These are phyloP conservation scores for Tachysurus fulvidraco DNA, from an alignment of 2,113 vertebrate genomes.

Conservation along the genomic window DNA sequence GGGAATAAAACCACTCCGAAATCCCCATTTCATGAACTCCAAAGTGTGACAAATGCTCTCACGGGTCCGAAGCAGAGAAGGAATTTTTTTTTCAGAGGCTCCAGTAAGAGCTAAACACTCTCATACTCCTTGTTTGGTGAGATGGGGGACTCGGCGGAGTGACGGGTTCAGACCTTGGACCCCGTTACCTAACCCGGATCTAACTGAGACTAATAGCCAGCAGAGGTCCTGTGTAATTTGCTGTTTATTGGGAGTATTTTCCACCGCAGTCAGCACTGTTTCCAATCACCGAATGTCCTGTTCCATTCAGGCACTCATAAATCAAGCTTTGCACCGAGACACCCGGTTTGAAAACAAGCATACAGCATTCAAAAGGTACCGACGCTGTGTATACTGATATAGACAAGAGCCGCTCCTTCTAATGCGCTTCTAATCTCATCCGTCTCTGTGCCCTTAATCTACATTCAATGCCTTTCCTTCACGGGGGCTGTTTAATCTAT, in stretches of 20 bases:
- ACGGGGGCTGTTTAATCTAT: slow-evolving; percentile 50
- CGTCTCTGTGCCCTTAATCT: slow-evolving; percentile 45
- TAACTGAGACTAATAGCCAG: slow-evolving; percentile 75
- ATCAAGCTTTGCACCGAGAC: slow-evolving; percentile 73
- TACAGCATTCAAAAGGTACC: slow-evolving; percentile 60
- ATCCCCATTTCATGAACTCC: not conserved
- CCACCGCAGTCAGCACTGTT: slow-evolving; percentile 70
- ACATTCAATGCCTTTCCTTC: slow-evolving; percentile 44
- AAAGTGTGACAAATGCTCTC: slow-evolving; percentile 38
- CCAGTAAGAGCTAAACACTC: slow-evolving; percentile 47
- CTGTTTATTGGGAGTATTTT: slow-evolving; percentile 80
- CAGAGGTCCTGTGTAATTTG: slow-evolving; percentile 78
- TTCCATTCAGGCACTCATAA: slow-evolving; percentile 76
- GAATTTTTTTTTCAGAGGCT: slow-evolving; percentile 22
- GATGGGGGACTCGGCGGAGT: slow-evolving; percentile 51
- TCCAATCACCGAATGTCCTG: slow-evolving; percentile 79
- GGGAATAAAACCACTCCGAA: slow-evolving; percentile 20
- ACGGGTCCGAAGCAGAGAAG: not conserved
- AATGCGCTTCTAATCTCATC: slow-evolving; percentile 55
- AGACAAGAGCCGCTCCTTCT: slow-evolving; percentile 53
- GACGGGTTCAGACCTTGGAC: slow-evolving; percentile 51
- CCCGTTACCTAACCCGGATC: slow-evolving; percentile 53
- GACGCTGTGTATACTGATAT: slow-evolving; percentile 45
- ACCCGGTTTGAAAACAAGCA: slow-evolving; percentile 58
- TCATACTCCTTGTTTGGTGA: slow-evolving; percentile 51